Evolutionary conservation across 2,113 vertebrate species (phyloP), one percentile per base, ranked within the genome.

Genomic region (Sterrhoptilus dennistouni): DNA sequence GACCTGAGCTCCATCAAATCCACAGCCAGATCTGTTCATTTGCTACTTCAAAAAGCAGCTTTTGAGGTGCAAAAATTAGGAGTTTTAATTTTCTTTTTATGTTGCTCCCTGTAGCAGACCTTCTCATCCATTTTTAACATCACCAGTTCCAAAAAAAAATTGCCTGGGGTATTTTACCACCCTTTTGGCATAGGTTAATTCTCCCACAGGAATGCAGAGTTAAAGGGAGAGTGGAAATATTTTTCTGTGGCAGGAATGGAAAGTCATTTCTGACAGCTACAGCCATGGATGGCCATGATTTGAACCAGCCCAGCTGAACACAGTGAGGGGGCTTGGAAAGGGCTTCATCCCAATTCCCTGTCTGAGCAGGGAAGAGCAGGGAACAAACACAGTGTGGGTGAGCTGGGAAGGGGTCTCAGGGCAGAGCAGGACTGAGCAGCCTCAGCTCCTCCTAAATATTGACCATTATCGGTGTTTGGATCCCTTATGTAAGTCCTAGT

Each of bases 361-460:
- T 18, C 28, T 44, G 81, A 44, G 36, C 71, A 40, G 54, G 33
- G 44, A 11, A 18, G 40, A 40, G 29, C 53, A 60, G 76, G n/a
- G 60, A 9, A 29, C 14, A 3, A 3, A 3, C 0, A 5, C 10
- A 42, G 36, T 1, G 4, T 53, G 54, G 36, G 36, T 57, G 35
- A 24, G 61, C 66, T 31, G 40, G 40, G 70, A 35, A 53, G 56
- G 40, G 59, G 4, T 60, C 9, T 22, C 5, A 9, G 47, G 18
- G 23, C 66, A 36, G 35, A 60, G 60, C 2, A 6, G 60, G 31
- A 15, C 78, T 64, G 35, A n/a, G 79, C 76, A 49, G 40, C 76
- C 36, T 29, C 69, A 14, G 11, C 69, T 50, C 19, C 44, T 8
- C 0, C 22, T 44, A 18, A 42, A 29, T 27, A 14, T 24, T 28